Conservation (phyloP, 1,140 invertebrate species). For the Bemisia tabaci region DNA sequence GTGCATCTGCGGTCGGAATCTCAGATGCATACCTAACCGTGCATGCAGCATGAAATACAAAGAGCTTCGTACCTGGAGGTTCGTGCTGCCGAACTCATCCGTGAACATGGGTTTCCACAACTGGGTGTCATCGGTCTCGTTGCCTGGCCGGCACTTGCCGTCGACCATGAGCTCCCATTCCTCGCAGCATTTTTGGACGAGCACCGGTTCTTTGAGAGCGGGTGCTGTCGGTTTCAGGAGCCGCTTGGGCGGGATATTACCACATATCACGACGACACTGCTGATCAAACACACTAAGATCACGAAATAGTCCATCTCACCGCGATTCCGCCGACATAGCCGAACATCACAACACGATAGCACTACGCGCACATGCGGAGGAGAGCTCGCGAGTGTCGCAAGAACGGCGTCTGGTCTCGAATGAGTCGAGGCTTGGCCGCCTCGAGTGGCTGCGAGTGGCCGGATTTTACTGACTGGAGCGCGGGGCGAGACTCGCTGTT, state of each 20-base stretch:
- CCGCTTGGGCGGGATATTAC: slow-evolving; percentile 12
- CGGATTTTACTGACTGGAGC: no score
- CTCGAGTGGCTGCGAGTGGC: neutral
- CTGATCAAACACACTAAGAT: neutral
- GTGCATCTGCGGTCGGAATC: no score
- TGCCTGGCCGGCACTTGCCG: slow-evolving; percentile 41
- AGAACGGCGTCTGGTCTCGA: no score
- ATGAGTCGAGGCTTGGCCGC: neutral
- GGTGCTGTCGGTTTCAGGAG: slow-evolving; percentile 1
- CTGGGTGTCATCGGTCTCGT: slow-evolving; percentile 39
- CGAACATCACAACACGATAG: no score
- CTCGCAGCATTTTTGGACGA: slow-evolving; percentile 63
- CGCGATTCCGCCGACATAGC: neutral
- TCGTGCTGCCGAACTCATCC: slow-evolving; percentile 37
- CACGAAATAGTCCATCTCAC: neutral
- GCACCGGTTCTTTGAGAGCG: slow-evolving; percentile 5
- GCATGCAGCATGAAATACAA: no score
- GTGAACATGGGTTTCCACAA: slow-evolving; percentile 46
- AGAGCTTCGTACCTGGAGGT: neutral
- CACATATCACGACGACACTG: neutral
- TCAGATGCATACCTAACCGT: no score
- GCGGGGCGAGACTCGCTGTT: neutral
- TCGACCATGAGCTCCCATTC: slow-evolving; percentile 50
- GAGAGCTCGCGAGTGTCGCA: neutral
- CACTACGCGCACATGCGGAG: no score